A percentile compares a stretch with the other conserved stretches of the same genome.
These are phyloP conservation scores for Plagiodera versicolora DNA, from an alignment of 2,888 invertebrate species.

Conservation along the genomic window DNA sequence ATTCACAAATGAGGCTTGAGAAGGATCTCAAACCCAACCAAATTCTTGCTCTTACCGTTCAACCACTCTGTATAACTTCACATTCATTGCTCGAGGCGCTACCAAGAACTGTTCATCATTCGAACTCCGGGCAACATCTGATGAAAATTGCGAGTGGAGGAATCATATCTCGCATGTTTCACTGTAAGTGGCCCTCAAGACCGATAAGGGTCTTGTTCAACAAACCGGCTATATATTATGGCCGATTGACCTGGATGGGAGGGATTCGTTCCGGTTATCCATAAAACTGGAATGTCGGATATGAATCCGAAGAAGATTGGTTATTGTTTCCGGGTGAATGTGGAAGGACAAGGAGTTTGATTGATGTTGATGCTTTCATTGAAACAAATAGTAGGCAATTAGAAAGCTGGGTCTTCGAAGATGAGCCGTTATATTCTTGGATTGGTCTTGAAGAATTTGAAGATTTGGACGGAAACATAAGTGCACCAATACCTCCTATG, in stretches of 20 bases:
- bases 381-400: too few species aligned
- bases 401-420: too few species aligned
- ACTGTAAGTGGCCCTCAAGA: slow-evolving; percentile 2
- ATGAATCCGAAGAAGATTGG: neutral
- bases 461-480: too few species aligned
- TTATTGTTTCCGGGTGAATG: neutral
- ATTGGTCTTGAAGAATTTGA: too few species aligned
- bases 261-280: slow-evolving; percentile 9
- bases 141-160: slow-evolving; percentile 33
- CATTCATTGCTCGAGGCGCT: slow-evolving; percentile 23
- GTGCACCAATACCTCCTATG: too few species aligned
- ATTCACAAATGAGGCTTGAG: too few species aligned
- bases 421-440: too few species aligned
- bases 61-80: too few species aligned
- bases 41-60: too few species aligned
- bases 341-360: too few species aligned
- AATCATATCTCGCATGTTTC: slow-evolving; percentile 13
- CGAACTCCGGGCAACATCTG: slow-evolving; percentile 31
- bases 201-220: slow-evolving; percentile 22
- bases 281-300: neutral
- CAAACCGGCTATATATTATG: slow-evolving; percentile 20
- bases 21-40: too few species aligned
- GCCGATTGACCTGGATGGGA: slow-evolving; percentile 16
- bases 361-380: too few species aligned
- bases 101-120: neutral